Percentiles rank a stretch among this genome's conserved stretches.
Conservation (phyloP, 2,888 invertebrate species). For the Athrips mouffetella region DNA sequence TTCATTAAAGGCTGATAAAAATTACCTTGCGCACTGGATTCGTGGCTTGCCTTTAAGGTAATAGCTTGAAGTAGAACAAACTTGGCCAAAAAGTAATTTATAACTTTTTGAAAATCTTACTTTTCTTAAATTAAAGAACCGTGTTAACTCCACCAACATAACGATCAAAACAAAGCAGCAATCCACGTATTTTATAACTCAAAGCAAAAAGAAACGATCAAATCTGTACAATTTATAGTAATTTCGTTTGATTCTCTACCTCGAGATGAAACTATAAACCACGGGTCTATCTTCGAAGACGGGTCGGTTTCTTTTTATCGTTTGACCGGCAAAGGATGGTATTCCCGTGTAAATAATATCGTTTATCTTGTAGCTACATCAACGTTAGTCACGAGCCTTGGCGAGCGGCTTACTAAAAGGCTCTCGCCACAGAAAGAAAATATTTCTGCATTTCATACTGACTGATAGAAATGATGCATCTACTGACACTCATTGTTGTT, state of each 20-base stretch:
- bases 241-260: slow-evolving; percentile 9
- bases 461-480: not conserved
- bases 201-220: slow-evolving; percentile 1
- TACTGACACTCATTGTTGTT: no score
- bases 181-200: not conserved
- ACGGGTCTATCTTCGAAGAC: slow-evolving; percentile 28
- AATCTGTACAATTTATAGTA: slow-evolving; percentile 8
- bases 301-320: slow-evolving; percentile 36
- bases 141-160: not conserved
- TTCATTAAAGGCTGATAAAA: slow-evolving; percentile 63
- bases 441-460: not conserved
- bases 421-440: slow-evolving; percentile 31
- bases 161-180: not conserved
- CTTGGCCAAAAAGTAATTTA: no score
- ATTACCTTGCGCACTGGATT: slow-evolving; percentile 64
- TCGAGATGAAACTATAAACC: slow-evolving; percentile 24
- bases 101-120: no score
- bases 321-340: slow-evolving; percentile 33
- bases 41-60: slow-evolving; percentile 15
- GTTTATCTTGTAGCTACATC: slow-evolving; percentile 62
- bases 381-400: slow-evolving; percentile 54
- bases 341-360: slow-evolving; percentile 55
- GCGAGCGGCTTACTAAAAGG: slow-evolving; percentile 54
- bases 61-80: no score
- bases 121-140: not conserved